These are phyloP conservation scores for Catostomus latipinnis DNA, from an alignment of 2,797 vertebrate species.

Conservation along the genomic window DNA sequence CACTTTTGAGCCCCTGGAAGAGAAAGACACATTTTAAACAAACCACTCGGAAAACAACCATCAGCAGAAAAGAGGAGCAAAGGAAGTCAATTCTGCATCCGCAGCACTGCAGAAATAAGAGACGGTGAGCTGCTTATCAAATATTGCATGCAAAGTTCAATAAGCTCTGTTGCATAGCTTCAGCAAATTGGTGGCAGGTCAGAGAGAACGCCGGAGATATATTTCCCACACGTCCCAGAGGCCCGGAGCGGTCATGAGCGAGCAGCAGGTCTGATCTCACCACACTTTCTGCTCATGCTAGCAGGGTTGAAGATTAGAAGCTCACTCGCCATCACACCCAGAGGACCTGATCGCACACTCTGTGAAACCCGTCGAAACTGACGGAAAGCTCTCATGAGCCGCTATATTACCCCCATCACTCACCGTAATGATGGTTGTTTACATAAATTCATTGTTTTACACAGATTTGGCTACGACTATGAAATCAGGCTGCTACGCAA, in stretches of 20 bases:
- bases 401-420: constrained; percentile 45
- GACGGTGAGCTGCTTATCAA: constrained; percentile 47
- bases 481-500: neutral
- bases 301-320: constrained; percentile 53
- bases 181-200: constrained; percentile 59
- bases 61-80: constrained; percentile 58
- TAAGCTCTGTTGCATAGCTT: constrained; percentile 58
- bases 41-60: constrained; percentile 45
- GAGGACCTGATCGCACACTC: constrained; percentile 41
- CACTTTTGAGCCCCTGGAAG: constrained; percentile 53
- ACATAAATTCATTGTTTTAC: constrained; percentile 7
- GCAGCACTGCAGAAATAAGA: constrained; percentile 52
- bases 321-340: constrained; percentile 50
- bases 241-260: constrained; percentile 34
- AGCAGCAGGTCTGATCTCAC: constrained; percentile 45
- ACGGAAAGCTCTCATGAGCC: neutral
- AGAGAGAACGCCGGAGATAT: constrained; percentile 47
- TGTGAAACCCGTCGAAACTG: constrained; percentile 6
- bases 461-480: neutral
- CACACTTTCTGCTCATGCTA: constrained; percentile 58
- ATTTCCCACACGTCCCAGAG: constrained; percentile 55
- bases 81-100: constrained; percentile 61
- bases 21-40: constrained; percentile 60
- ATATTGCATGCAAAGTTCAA: constrained; percentile 66
- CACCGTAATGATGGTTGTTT: constrained; percentile 22